phyloP scores from a whole-genome alignment of 1,140 invertebrate species.

The Nasonia longicornis region DNA sequence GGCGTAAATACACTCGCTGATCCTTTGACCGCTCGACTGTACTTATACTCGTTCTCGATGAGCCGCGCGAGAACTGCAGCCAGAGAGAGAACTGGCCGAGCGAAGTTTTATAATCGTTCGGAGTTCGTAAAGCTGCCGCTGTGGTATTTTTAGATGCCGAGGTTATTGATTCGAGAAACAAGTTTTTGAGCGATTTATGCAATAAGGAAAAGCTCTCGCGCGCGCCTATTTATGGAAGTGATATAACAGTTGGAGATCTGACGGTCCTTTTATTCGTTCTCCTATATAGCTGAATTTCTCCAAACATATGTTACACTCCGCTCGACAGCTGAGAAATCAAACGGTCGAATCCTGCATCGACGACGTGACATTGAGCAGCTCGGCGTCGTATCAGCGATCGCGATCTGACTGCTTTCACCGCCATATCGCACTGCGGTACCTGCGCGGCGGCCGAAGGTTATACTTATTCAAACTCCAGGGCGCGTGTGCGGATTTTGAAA shows the following conservation, averaged over 20 bases:
- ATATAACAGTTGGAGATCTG: neutral
- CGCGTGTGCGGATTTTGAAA: neutral
- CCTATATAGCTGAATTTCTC: no score
- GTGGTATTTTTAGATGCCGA: neutral
- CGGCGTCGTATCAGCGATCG: neutral
- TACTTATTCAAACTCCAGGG: no score
- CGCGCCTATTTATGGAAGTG: neutral
- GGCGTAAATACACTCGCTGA: slow-evolving; percentile 15
- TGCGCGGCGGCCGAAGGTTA: neutral
- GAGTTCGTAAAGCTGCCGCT: neutral
- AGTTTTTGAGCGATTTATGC: neutral
- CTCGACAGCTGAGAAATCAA: no score
- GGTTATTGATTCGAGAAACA: neutral
- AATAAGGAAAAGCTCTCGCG: neutral
- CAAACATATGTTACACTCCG: no score
- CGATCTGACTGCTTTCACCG: neutral
- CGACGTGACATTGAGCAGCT: neutral
- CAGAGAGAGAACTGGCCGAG: no score
- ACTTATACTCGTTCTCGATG: neutral
- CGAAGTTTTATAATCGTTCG: neutral
- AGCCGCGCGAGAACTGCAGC: no score
- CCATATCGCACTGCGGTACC: neutral
- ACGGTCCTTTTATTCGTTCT: no score
- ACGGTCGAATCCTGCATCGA: no score
- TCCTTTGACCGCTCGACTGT: slow-evolving; percentile 18